Conservation (phyloP, 2,888 invertebrate genomes). For the Oxycera nigricornis region DNA sequence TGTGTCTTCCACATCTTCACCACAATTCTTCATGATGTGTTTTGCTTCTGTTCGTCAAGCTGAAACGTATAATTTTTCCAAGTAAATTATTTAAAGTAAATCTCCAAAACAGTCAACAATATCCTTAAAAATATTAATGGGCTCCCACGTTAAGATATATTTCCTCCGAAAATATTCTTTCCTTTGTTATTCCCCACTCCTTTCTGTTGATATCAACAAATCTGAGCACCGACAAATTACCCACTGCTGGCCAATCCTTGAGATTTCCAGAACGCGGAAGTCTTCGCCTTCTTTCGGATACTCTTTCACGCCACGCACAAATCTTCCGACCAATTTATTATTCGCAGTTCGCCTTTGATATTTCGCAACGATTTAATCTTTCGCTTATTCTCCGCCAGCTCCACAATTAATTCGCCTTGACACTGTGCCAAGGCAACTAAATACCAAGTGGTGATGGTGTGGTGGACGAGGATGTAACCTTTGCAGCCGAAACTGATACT, state of each 20-base stretch:
- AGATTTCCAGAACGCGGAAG: constrained; percentile 29
- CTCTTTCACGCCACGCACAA: background rate
- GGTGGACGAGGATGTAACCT: background rate
- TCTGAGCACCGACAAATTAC: background rate
- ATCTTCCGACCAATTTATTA: constrained; percentile 22
- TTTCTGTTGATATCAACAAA: background rate
- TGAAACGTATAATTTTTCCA: no score
- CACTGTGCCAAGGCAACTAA: no score
- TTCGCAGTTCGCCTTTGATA: background rate
- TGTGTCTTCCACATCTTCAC: no score
- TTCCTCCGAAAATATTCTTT: background rate
- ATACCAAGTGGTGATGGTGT: no score
- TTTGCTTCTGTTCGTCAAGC: no score
- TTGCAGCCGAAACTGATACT: background rate
- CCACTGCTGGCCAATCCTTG: background rate
- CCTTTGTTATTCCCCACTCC: no score
- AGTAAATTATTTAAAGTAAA: no score
- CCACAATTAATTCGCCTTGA: constrained; percentile 4
- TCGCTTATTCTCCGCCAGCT: background rate
- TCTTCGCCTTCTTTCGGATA: background rate
- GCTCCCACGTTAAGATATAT: no score
- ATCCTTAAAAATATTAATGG: no score
- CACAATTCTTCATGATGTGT: no score
- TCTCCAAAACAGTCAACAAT: no score
- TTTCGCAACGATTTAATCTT: constrained; percentile 19